Percentiles rank a stretch among this genome's conserved stretches.
Evolutionary conservation across 2,888 invertebrate genomes (phyloP).

Genomic region (Ochropleura leucogaster): DNA sequence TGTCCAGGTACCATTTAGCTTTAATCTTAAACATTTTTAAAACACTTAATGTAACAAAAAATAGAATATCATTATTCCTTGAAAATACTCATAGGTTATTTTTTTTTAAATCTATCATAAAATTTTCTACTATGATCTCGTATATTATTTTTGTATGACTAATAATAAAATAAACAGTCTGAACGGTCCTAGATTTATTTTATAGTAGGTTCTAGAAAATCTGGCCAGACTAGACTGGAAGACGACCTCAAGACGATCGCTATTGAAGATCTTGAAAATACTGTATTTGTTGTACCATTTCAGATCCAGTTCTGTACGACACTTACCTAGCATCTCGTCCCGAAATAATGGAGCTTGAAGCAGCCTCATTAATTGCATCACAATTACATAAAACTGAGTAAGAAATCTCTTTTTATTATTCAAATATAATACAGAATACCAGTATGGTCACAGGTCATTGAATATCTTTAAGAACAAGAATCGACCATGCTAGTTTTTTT

Average conservation of each 20-base stretch:
- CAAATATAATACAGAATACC: slow-evolving; percentile 15
- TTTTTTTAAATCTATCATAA: too few species aligned
- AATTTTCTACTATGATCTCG: too few species aligned
- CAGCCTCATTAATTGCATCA: slow-evolving; percentile 90
- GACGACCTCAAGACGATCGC: not conserved
- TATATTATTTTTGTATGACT: too few species aligned
- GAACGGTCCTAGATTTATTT: not conserved
- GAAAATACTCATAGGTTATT: too few species aligned
- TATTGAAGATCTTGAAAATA: not conserved
- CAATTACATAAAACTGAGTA: slow-evolving; percentile 89
- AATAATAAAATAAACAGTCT: too few species aligned
- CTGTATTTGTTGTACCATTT: slow-evolving; percentile 35
- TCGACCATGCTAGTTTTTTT: slow-evolving; percentile 16
- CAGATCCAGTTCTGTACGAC: slow-evolving; percentile 87
- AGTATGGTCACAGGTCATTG: slow-evolving; percentile 1
- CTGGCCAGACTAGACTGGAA: not conserved
- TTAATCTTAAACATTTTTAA: too few species aligned
- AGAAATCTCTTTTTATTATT: slow-evolving; percentile 42
- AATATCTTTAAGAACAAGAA: slow-evolving; percentile 22
- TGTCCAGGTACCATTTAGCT: slow-evolving; percentile 61
- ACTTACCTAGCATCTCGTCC: slow-evolving; percentile 91
- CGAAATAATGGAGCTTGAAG: slow-evolving; percentile 91
- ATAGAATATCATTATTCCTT: too few species aligned
- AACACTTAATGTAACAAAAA: too few species aligned
- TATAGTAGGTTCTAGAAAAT: not conserved